These are phyloP conservation scores for Cabera pusaria DNA, from an alignment of 2,888 invertebrate genomes.

Conservation along the genomic window DNA sequence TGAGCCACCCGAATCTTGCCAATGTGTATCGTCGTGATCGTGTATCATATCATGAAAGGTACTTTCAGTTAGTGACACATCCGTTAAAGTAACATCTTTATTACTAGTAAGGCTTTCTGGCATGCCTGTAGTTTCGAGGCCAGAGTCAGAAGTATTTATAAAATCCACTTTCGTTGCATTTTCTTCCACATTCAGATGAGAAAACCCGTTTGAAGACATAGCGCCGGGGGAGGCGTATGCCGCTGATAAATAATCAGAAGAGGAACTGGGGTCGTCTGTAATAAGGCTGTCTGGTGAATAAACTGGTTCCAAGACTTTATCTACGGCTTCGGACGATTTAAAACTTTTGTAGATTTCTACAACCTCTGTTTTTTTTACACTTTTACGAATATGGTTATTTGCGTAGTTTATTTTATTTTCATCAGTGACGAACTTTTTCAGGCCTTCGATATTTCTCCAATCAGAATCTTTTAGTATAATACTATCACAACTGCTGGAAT, in stretches of 20 bases:
- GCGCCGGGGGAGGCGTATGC: conserved; percentile 61
- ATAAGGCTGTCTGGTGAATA: conserved; percentile 71
- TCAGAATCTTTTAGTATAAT: conserved; percentile 47
- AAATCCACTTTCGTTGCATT: conserved; percentile 61
- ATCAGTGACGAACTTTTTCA: conserved; percentile 18
- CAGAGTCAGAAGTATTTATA: conserved; percentile 80
- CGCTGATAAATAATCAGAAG: conserved; percentile 72
- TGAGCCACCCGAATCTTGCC: conserved; percentile 44
- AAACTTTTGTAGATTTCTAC: conserved; percentile 1
- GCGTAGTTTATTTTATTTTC: conserved; percentile 21
- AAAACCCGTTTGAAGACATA: conserved; percentile 41
- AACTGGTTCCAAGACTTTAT: conserved; percentile 46
- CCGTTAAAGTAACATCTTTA: conserved; percentile 64
- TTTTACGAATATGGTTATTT: conserved; percentile 36
- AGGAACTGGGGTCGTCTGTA: conserved; percentile 68
- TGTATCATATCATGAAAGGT: conserved; percentile 64
- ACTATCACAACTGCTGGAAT: conserved; percentile 71
- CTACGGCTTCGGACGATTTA: conserved; percentile 32
- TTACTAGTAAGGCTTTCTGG: conserved; percentile 63
- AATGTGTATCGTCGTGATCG: conserved; percentile 55
- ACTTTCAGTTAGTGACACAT: conserved; percentile 69
- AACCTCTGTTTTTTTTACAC: conserved; percentile 12
- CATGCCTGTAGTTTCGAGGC: conserved; percentile 69
- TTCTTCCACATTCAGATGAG: conserved; percentile 63
- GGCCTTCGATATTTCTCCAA: conserved; percentile 40